Evolutionary conservation across 2,888 invertebrate genomes (phyloP), one percentile per base, ranked within the genome.

Genomic region (Urechis unicinctus): DNA sequence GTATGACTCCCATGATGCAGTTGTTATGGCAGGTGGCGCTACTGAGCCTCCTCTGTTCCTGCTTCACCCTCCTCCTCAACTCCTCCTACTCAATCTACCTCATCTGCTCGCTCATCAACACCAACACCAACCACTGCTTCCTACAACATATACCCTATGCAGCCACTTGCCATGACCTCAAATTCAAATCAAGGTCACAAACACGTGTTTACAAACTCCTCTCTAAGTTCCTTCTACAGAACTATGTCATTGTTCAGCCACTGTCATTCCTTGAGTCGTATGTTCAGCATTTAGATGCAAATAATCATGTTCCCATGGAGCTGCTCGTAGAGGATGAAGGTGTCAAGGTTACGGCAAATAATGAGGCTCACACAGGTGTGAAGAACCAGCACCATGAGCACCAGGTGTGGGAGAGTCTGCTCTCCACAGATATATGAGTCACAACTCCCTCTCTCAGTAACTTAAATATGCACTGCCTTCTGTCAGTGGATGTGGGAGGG

Each of bases 1-100:
- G 48, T 26, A 26, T 48, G 24, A 9, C 26, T 6, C 48, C 48
- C 9, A 28, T 48, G 48, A 9, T 48, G 28, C 48, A 48, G 48
- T 9, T 48, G 13, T 22, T 25, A 26, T 26, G 28, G 48, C 48
- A 48, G 24, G 48, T 22, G 26, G 13, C 26, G 13, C 9, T 28
- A 6, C 24, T 48, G 9, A 25, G 9, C 6, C 24, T 48, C 9
- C 24, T 48, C 28, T 25, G 25, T 9, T 6, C 48, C 9, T 22
- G 48, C 48, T 22, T 48, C 28, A 9, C 9, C 6, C 6, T 28
- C 25, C 25, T 26, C 24, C 9, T 48, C 9, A 6, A 13, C 26
- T 13, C 22, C 24, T 22, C 9, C 6, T 9, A 48, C 48, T 22
- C 48, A 5, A 48, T 48, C 5, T 26, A 22, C 13, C 28, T 48